Evolutionary conservation across 2,797 vertebrate species (phyloP), one percentile per base, ranked within the genome.

Genomic region (Peromyscus eremicus): DNA sequence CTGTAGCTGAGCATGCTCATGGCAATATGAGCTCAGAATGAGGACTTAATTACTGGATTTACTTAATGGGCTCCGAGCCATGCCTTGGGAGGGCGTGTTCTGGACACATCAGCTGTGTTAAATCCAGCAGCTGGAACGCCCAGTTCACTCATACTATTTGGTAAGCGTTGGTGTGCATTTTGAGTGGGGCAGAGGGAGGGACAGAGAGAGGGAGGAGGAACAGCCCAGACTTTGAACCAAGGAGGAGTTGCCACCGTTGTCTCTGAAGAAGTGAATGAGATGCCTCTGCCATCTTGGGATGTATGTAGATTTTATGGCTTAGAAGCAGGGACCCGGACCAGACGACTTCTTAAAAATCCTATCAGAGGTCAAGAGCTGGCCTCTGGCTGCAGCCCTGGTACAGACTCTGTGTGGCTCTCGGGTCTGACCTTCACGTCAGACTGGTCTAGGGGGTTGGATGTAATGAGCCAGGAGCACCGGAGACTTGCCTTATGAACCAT

Each of bases 31-130:
- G 94, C 87, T 87, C 68, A 55, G 94, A 95, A 96, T 83, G 91
- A 95, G 95, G 96, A 87, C 91, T 91, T 95, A 49, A 92, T 97
- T 95, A 97, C 89, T 96, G 93, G 89, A 88, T 95, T 97, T 94
- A 91, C 81, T 97, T 71, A 82, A 71, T 64, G 96, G 97, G 82
- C 94, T 43, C 2, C 1, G 46, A 73, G 73, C 95, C 91, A 94
- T 4, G 16, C 8, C 95, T 85, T 9, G 83, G 83, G 95, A 91
- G 94, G 89, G 94, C 34, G 76, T 94, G 81, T 89, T 43, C 91
- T 0, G 14, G 89, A 92, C 84, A 77, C 91, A 96, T 82, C 66
- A 32, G 87, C 91, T 93, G 40, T 90, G 91, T 97, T 87, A 82
- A 77, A 92, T 73, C 92, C 94, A 94, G 93, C 84, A 40, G 76